phyloP scores from a whole-genome alignment of 2,797 vertebrate species.

The Bradypodion pumilum region DNA sequence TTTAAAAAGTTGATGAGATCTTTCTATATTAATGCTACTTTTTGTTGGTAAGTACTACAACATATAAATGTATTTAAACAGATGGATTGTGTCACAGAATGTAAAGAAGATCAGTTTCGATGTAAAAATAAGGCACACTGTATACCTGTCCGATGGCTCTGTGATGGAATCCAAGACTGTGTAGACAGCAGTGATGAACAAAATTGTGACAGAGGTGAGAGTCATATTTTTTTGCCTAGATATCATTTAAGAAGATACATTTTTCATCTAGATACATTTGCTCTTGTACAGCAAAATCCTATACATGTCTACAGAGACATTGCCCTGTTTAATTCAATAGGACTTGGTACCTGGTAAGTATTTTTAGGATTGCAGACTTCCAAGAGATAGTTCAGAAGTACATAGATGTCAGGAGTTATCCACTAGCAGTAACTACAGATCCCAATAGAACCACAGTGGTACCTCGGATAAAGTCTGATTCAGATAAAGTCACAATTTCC shows the following conservation, averaged over 20 bases:
- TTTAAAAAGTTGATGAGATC: slow-evolving; percentile 11
- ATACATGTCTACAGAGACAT: not conserved
- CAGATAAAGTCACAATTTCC: too few species aligned
- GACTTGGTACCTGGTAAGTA: not conserved
- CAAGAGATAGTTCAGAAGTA: not conserved
- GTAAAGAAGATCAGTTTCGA: slow-evolving; percentile 92
- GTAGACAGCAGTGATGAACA: slow-evolving; percentile 97
- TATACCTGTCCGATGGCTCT: slow-evolving; percentile 92
- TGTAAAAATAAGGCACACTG: slow-evolving; percentile 96
- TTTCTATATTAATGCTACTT: not conserved
- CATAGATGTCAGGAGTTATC: too few species aligned
- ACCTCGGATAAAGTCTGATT: too few species aligned
- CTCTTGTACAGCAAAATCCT: not conserved
- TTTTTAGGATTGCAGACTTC: not conserved
- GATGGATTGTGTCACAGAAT: slow-evolving; percentile 93
- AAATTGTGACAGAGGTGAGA: slow-evolving; percentile 86
- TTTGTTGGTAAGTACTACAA: not conserved
- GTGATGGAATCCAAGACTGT: slow-evolving; percentile 92
- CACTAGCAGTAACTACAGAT: not conserved
- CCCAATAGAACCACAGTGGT: not conserved
- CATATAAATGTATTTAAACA: slow-evolving; percentile 65
- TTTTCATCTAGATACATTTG: not conserved
- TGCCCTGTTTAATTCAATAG: not conserved
- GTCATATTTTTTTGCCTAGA: not conserved
- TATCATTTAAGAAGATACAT: not conserved